These are phyloP conservation scores for Myzus persicae DNA, from an alignment of 1,140 invertebrate species.

Conservation along the genomic window DNA sequence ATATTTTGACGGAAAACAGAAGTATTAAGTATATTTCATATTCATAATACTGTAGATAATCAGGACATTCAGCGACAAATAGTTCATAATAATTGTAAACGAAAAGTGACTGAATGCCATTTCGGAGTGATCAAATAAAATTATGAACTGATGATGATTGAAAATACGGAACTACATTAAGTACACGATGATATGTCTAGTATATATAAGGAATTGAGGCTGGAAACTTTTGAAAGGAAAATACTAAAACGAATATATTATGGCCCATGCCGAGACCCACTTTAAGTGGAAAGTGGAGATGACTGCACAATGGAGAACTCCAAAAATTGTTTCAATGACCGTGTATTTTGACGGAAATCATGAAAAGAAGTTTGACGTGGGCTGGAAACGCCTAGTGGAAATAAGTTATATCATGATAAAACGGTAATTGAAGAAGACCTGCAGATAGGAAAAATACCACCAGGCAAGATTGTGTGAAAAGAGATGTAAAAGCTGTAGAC, in stretches of 20 bases:
- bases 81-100: too few relatives aligned
- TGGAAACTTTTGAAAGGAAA: not conserved
- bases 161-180: too few relatives aligned
- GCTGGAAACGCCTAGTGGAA: not conserved
- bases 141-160: too few relatives aligned
- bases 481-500: not conserved
- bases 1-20: too few relatives aligned
- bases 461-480: not conserved
- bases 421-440: not conserved
- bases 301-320: not conserved
- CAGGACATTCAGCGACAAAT: too few relatives aligned
- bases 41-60: too few relatives aligned
- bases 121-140: too few relatives aligned
- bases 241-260: not conserved
- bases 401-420: not conserved
- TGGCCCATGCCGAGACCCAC: not conserved
- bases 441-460: not conserved
- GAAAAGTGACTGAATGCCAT: too few relatives aligned
- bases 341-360: not conserved
- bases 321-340: not conserved
- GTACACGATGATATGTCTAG: too few relatives aligned
- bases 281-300: not conserved
- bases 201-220: not conserved
- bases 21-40: too few relatives aligned
- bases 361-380: not conserved